Evolutionary conservation across 2,888 invertebrate genomes (phyloP).

Genomic region (Athripsodes cinereus): DNA sequence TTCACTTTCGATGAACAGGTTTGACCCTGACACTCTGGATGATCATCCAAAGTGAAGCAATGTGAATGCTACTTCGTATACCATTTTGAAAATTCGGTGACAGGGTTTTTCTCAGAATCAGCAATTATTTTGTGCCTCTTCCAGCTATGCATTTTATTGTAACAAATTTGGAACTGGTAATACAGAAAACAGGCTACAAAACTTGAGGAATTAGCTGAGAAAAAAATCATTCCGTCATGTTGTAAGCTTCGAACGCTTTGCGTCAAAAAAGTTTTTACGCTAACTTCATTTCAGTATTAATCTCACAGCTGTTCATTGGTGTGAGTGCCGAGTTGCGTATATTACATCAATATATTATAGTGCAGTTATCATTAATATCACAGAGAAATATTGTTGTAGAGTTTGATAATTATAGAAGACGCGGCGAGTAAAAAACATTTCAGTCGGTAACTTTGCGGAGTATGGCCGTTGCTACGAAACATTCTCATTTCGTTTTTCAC

Average conservation of each 20-base stretch:
- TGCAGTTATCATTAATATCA: not conserved
- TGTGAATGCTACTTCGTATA: too few relatives aligned
- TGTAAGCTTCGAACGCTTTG: too few relatives aligned
- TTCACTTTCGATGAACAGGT: too few relatives aligned
- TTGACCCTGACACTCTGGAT: too few relatives aligned
- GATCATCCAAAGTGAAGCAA: too few relatives aligned
- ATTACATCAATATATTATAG: slow-evolving; percentile 1
- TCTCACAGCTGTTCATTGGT: slow-evolving; percentile 16
- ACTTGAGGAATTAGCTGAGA: too few relatives aligned
- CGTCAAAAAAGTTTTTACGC: not conserved
- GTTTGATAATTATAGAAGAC: not conserved
- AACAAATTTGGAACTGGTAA: too few relatives aligned
- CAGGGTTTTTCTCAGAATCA: too few relatives aligned
- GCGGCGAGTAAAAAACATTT: slow-evolving; percentile 35
- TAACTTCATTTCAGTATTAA: not conserved
- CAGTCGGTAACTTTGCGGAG: slow-evolving; percentile 52
- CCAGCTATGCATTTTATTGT: too few relatives aligned
- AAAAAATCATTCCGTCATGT: not conserved
- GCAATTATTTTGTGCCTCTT: too few relatives aligned
- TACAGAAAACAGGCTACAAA: too few relatives aligned
- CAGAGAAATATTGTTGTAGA: not conserved
- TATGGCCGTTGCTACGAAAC: slow-evolving; percentile 59
- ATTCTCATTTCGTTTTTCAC: slow-evolving; percentile 61
- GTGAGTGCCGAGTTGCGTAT: not conserved
- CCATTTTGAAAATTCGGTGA: too few relatives aligned